These are phyloP conservation scores for Hippocampus zosterae DNA, from an alignment of 2,113 vertebrate genomes.

Conservation along the genomic window DNA sequence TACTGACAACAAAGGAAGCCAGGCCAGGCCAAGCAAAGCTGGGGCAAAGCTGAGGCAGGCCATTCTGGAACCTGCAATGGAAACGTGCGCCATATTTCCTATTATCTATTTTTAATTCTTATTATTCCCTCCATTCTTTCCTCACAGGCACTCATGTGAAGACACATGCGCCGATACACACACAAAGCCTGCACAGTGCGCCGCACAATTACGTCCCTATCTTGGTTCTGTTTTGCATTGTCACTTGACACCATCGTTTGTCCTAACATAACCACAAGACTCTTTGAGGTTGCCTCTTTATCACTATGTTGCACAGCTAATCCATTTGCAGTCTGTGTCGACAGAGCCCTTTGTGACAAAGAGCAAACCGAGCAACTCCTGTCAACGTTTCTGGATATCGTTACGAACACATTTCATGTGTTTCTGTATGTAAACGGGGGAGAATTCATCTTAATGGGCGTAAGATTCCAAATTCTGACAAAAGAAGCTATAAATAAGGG, in stretches of 20 bases:
- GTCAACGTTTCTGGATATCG: slow-evolving; percentile 50
- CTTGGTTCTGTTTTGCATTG: slow-evolving; percentile 37
- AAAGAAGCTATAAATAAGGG: slow-evolving; percentile 51
- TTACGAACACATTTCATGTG: slow-evolving; percentile 19
- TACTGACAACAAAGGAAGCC: too few species aligned
- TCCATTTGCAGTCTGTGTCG: slow-evolving; percentile 28
- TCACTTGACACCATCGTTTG: slow-evolving; percentile 37
- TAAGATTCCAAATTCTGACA: slow-evolving; percentile 28
- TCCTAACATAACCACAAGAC: slow-evolving; percentile 17
- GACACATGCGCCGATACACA: slow-evolving; percentile 31
- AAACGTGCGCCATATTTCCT: not conserved
- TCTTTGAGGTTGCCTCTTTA: slow-evolving; percentile 33
- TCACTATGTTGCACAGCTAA: slow-evolving; percentile 27
- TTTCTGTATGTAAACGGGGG: slow-evolving; percentile 6
- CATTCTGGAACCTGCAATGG: too few species aligned
- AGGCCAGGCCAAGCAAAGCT: too few species aligned
- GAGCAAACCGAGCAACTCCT: slow-evolving; percentile 43
- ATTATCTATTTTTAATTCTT: slow-evolving; percentile 45
- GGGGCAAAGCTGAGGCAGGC: too few species aligned
- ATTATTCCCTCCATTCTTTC: slow-evolving; percentile 45
- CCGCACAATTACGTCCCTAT: slow-evolving; percentile 46
- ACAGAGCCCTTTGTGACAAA: slow-evolving; percentile 60
- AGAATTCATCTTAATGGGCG: slow-evolving; percentile 1
- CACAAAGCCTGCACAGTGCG: slow-evolving; percentile 24
- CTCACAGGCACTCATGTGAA: slow-evolving; percentile 54